A percentile compares a stretch with the other conserved stretches of the same genome.
Conservation (phyloP, 2,888 invertebrate species). For the Meandrusa payeni region DNA sequence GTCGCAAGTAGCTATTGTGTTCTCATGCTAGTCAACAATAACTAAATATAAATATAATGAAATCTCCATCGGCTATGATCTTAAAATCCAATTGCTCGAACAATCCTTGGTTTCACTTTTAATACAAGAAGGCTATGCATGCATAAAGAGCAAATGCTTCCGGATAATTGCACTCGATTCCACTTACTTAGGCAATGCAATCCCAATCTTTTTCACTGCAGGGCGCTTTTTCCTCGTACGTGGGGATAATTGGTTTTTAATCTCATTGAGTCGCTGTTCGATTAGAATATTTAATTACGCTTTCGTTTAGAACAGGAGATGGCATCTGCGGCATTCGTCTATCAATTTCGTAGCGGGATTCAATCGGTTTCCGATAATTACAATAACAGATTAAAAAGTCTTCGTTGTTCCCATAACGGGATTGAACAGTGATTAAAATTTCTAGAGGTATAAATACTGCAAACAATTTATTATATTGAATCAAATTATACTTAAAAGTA, state of each 20-base stretch:
- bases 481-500: too few species aligned
- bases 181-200: slow-evolving; percentile 32
- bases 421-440: neutral
- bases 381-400: slow-evolving; percentile 14
- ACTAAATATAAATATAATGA: too few species aligned
- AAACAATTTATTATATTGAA: too few species aligned
- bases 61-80: too few species aligned
- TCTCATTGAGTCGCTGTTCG: slow-evolving; percentile 35
- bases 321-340: slow-evolving; percentile 17
- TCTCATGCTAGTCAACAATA: too few species aligned
- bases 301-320: slow-evolving; percentile 30
- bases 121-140: slow-evolving; percentile 16
- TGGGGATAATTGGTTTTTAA: slow-evolving; percentile 40
- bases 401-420: neutral
- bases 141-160: slow-evolving; percentile 17
- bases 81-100: slow-evolving; percentile 1
- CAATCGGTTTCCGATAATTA: slow-evolving; percentile 15
- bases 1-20: too few species aligned
- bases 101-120: slow-evolving; percentile 6
- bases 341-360: slow-evolving; percentile 6
- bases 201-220: slow-evolving; percentile 25
- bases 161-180: slow-evolving; percentile 25
- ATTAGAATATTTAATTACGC: slow-evolving; percentile 37
- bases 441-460: too few species aligned
- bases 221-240: slow-evolving; percentile 27